Evolutionary conservation across 2,113 vertebrate genomes (phyloP).

Genomic region (Engraulis encrasicolus): DNA sequence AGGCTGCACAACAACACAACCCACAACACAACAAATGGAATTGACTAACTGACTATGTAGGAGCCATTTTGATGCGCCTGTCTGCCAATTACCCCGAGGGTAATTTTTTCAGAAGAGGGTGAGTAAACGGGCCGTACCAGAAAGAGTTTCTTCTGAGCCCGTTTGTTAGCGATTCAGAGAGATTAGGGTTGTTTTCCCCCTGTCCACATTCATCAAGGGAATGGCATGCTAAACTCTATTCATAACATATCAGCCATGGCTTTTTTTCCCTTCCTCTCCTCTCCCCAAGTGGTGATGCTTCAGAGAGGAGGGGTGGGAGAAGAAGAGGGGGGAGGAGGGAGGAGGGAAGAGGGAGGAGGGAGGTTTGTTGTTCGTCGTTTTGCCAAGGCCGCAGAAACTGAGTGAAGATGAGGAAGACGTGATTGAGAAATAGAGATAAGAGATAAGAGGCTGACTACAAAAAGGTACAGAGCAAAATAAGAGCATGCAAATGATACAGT

Average conservation of each 20-base stretch:
- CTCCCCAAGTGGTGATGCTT: neutral
- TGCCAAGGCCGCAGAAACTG: neutral
- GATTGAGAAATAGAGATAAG: neutral
- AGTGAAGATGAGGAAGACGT: neutral
- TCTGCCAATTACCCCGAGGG: neutral
- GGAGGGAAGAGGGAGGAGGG: too few relatives aligned
- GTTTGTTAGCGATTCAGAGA: neutral
- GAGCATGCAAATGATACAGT: neutral
- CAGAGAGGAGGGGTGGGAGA: neutral
- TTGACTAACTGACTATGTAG: too few relatives aligned
- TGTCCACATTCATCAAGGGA: neutral
- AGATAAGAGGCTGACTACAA: neutral
- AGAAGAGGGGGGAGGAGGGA: too few relatives aligned
- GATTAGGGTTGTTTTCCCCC: neutral
- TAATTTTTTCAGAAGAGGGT: neutral
- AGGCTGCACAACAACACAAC: too few relatives aligned
- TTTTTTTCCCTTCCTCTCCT: too few relatives aligned
- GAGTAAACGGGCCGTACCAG: neutral
- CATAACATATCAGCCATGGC: neutral
- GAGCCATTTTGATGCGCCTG: slow-evolving; percentile 21
- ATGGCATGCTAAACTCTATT: neutral
- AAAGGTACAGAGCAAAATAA: neutral
- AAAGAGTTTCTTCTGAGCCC: neutral
- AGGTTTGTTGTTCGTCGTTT: neutral
- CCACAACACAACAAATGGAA: slow-evolving; percentile 38